Conservation (phyloP, 1,140 invertebrate genomes). For the Caenorhabditis briggsae region DNA sequence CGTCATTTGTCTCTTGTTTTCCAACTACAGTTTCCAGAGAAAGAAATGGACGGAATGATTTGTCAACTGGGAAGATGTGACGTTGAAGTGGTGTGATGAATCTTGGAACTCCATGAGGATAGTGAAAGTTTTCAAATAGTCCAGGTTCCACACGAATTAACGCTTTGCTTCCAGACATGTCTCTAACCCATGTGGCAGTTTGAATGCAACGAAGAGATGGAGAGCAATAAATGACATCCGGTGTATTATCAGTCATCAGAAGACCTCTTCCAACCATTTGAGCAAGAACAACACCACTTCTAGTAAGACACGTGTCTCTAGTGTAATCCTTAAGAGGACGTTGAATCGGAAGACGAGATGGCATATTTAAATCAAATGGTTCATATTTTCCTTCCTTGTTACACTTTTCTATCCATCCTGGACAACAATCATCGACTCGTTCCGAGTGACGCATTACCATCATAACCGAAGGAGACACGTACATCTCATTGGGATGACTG, state of each 20-base stretch:
- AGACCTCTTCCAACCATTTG: conserved; percentile 62
- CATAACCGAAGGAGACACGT: conserved; percentile 46
- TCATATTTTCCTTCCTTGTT: conserved; percentile 81
- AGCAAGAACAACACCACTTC: conserved; percentile 81
- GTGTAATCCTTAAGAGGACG: conserved; percentile 82
- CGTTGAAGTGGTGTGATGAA: conserved; percentile 34
- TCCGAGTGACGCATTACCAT: conserved; percentile 71
- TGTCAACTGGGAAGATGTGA: conserved; percentile 47
- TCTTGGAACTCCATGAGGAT: conserved; percentile 47
- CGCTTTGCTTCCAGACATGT: conserved; percentile 13
- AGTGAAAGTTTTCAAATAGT: conserved; percentile 86
- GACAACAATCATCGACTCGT: conserved; percentile 69
- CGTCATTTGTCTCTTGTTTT: conserved; percentile 57
- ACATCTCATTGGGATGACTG: conserved; percentile 1
- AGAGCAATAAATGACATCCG: conserved; percentile 85
- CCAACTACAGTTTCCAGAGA: conserved; percentile 5
- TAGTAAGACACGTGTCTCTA: conserved; percentile 89
- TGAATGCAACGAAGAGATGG: conserved; percentile 90
- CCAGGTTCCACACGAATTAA: conserved; percentile 84
- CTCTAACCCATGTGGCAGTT: conserved; percentile 81
- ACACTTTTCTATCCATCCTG: conserved; percentile 65
- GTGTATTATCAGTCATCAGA: conserved; percentile 27
- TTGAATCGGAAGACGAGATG: conserved; percentile 79
- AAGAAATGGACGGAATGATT: conserved; percentile 46
- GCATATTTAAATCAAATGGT: conserved; percentile 89